phyloP scores from a whole-genome alignment of 2,888 invertebrate species.

The Chouioia cunea region DNA sequence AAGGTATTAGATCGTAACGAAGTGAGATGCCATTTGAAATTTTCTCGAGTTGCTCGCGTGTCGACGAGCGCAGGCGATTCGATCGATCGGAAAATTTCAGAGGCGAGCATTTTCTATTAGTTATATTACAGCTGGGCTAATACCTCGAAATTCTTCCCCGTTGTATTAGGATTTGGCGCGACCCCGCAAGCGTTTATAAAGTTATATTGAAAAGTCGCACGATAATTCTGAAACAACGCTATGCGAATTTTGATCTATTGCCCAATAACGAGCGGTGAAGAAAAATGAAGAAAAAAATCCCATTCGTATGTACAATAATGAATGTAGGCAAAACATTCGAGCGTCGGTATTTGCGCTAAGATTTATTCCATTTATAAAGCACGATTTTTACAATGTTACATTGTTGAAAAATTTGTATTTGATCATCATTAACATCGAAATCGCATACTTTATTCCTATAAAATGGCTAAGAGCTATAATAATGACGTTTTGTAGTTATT shows the following conservation, averaged over 20 bases:
- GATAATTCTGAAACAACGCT: conserved; percentile 52
- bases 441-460: too few species aligned
- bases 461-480: too few species aligned
- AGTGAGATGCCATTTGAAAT: conserved; percentile 46
- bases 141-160: conserved; percentile 58
- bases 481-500: too few species aligned
- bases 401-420: conserved; percentile 7
- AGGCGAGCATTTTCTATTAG: conserved; percentile 38
- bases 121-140: conserved; percentile 50
- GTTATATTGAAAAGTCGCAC: conserved; percentile 48
- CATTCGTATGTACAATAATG: conserved; percentile 55
- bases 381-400: conserved; percentile 34
- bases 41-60: conserved; percentile 47
- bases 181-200: conserved; percentile 45
- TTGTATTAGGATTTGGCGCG: conserved; percentile 51
- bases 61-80: conserved; percentile 38
- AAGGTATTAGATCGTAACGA: conserved; percentile 48
- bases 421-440: neutral
- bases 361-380: conserved; percentile 36
- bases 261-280: conserved; percentile 42
- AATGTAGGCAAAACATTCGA: conserved; percentile 55
- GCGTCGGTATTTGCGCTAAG: conserved; percentile 54
- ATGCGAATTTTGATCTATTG: conserved; percentile 59
- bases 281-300: conserved; percentile 48
- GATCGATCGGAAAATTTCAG: conserved; percentile 56